These are phyloP conservation scores for Morinoia aosen DNA, from an alignment of 2,888 invertebrate genomes.

Conservation along the genomic window DNA sequence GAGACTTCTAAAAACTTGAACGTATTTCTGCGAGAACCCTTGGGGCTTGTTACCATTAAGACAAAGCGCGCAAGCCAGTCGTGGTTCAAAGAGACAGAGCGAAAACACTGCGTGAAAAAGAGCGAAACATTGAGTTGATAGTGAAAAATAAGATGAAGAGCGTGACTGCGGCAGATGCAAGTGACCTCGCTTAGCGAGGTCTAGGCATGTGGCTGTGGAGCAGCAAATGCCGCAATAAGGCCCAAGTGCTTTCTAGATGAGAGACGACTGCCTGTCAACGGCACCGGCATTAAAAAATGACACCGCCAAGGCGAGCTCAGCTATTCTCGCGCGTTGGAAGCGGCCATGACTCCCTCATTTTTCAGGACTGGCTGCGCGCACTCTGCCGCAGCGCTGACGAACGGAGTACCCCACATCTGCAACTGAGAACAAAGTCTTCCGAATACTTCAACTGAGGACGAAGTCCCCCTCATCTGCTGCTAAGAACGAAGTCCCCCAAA, in stretches of 20 bases:
- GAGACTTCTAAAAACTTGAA: not conserved
- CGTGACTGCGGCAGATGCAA: not conserved
- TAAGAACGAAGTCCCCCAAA: not conserved
- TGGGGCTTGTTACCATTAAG: not conserved
- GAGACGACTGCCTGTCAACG: slow-evolving; percentile 48
- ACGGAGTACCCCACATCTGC: not conserved
- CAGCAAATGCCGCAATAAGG: slow-evolving; percentile 36
- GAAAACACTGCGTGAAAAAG: not conserved
- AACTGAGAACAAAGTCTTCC: not conserved
- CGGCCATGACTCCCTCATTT: slow-evolving; percentile 40
- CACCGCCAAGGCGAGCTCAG: slow-evolving; percentile 14
- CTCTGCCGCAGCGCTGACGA: not conserved
- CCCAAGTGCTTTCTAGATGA: slow-evolving; percentile 41
- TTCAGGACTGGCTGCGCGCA: not conserved
- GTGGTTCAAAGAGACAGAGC: not conserved
- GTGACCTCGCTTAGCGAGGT: not conserved
- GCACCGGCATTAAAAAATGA: slow-evolving; percentile 53
- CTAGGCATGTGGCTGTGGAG: not conserved
- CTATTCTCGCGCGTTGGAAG: slow-evolving; percentile 31
- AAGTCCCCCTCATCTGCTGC: not conserved
- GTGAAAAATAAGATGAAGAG: not conserved
- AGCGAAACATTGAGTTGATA: not conserved
- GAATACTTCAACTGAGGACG: not conserved
- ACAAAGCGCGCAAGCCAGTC: not conserved
- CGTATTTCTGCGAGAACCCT: not conserved